Conservation (phyloP, 2,113 vertebrate genomes). For the Psilopogon haemacephalus region DNA sequence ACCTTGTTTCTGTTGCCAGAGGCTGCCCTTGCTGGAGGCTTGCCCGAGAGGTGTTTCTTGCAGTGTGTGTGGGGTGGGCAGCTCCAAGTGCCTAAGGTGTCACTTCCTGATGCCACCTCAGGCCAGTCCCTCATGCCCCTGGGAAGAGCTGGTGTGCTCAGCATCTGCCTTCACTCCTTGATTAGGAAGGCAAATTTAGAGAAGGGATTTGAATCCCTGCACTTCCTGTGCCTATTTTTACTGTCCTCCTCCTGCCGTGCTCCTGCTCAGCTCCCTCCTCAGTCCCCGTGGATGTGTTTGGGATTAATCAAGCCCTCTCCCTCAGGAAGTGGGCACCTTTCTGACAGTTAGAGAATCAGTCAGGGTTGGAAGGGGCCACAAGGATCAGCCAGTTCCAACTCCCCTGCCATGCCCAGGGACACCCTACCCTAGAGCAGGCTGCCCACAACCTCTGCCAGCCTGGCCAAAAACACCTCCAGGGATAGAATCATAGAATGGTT, state of each 20-base stretch:
- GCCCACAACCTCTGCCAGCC: too few relatives aligned
- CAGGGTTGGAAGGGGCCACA: too few relatives aligned
- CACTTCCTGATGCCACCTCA: neutral
- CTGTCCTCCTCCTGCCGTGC: neutral
- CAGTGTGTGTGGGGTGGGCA: neutral
- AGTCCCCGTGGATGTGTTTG: neutral
- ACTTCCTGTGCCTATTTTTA: neutral
- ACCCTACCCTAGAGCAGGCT: too few relatives aligned
- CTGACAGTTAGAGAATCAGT: conserved; percentile 33
- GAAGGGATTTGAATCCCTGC: neutral
- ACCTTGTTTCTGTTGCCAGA: neutral
- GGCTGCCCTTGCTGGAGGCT: neutral
- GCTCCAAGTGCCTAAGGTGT: neutral
- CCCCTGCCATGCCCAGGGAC: too few relatives aligned
- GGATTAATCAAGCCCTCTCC: conserved; percentile 16
- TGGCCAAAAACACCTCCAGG: too few relatives aligned
- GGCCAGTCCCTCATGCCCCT: neutral
- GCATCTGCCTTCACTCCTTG: neutral
- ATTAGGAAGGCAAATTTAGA: neutral
- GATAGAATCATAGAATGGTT: too few relatives aligned
- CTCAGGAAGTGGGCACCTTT: neutral
- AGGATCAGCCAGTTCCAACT: too few relatives aligned
- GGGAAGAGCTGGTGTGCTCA: neutral
- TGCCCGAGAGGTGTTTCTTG: neutral
- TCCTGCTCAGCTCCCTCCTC: neutral